A percentile compares a stretch with the other conserved stretches of the same genome.
These are phyloP conservation scores for Nemoura dubitans DNA, from an alignment of 2,888 invertebrate genomes.

Conservation along the genomic window DNA sequence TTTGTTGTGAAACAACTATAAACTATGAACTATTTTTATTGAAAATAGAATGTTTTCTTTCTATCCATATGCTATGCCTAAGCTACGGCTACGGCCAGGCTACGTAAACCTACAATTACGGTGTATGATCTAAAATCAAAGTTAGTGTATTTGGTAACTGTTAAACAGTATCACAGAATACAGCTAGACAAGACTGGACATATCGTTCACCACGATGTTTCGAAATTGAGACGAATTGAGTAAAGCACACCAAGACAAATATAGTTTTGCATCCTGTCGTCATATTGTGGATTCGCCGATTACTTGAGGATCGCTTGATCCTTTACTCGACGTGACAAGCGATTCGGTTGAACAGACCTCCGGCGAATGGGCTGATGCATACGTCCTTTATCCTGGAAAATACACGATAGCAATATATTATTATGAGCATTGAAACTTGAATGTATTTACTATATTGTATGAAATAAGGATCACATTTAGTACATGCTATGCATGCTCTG, in stretches of 20 bases:
- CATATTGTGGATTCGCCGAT: background rate
- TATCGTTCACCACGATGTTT: background rate
- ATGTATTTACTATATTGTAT: too few relatives aligned
- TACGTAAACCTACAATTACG: too few relatives aligned
- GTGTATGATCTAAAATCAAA: too few relatives aligned
- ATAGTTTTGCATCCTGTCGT: background rate
- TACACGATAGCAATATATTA: background rate
- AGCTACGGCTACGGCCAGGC: too few relatives aligned
- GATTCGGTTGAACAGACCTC: background rate
- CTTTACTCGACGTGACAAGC: background rate
- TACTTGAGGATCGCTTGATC: background rate
- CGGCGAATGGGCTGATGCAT: background rate
- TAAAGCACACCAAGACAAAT: slow-evolving; percentile 37
- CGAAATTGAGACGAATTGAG: slow-evolving; percentile 2
- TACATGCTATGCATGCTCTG: too few relatives aligned
- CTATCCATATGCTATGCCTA: background rate
- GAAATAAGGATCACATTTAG: too few relatives aligned
- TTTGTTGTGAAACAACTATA: background rate
- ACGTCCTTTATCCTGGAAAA: slow-evolving; percentile 14
- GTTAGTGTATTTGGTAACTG: too few relatives aligned
- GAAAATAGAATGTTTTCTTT: background rate
- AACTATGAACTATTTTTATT: background rate
- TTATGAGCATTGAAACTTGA: background rate
- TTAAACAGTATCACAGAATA: slow-evolving; percentile 33
- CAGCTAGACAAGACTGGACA: slow-evolving; percentile 28